phyloP scores from a whole-genome alignment of 1,140 invertebrate species.

The Apis florea region DNA sequence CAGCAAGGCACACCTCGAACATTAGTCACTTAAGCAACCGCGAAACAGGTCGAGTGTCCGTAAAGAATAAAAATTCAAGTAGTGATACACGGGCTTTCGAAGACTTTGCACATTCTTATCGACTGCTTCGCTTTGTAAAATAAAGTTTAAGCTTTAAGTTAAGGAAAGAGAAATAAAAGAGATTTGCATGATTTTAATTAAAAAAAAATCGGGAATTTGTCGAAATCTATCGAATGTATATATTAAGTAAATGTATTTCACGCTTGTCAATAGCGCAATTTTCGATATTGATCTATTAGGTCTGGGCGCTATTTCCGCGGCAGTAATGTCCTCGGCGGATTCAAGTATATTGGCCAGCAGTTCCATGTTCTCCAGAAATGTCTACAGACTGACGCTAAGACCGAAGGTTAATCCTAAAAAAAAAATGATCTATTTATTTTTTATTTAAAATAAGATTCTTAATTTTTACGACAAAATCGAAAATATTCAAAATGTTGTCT shows the following conservation, averaged over 20 bases:
- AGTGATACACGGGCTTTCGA: neutral
- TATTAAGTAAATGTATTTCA: neutral
- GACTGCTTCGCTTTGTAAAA: neutral
- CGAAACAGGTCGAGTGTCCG: slow-evolving; percentile 23
- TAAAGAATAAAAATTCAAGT: slow-evolving; percentile 26
- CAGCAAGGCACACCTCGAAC: neutral
- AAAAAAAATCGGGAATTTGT: too few species aligned
- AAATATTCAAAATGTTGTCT: too few species aligned
- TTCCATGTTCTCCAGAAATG: slow-evolving; percentile 91
- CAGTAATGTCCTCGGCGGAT: slow-evolving; percentile 92
- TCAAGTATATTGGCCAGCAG: slow-evolving; percentile 88
- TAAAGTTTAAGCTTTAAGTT: neutral
- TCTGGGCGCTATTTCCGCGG: slow-evolving; percentile 89
- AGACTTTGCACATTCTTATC: slow-evolving; percentile 18
- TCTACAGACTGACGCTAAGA: slow-evolving; percentile 87
- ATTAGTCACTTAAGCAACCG: slow-evolving; percentile 10
- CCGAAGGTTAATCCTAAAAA: slow-evolving; percentile 82
- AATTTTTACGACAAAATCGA: too few species aligned
- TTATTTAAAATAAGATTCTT: too few species aligned
- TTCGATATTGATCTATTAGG: slow-evolving; percentile 73
- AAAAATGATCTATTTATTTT: too few species aligned
- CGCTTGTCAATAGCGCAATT: neutral
- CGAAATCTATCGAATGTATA: too few species aligned
- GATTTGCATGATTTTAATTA: too few species aligned
- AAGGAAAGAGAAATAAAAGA: too few species aligned